A percentile compares a stretch with the other conserved stretches of the same genome.
Conservation (phyloP, 2,888 invertebrate species). For the Melanostoma scalare region DNA sequence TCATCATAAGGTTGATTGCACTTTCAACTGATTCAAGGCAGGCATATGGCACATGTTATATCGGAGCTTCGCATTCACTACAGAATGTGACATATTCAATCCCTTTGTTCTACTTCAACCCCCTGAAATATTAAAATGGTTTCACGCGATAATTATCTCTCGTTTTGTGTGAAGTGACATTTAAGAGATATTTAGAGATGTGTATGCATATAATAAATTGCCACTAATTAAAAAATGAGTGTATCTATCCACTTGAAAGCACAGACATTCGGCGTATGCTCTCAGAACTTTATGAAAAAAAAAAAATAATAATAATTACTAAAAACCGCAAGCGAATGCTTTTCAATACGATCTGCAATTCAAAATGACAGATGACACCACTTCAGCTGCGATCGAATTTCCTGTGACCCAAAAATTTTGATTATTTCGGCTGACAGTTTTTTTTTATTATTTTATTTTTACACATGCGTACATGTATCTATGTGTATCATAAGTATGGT, state of each 20-base stretch:
- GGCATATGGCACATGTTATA: slow-evolving; percentile 14
- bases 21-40: slow-evolving; percentile 51
- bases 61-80: slow-evolving; percentile 7
- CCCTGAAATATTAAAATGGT: slow-evolving; percentile 32
- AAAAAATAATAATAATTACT: neutral
- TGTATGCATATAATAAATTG: slow-evolving; percentile 40
- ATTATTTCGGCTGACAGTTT: neutral
- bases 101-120: slow-evolving; percentile 41
- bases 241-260: neutral
- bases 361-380: slow-evolving; percentile 39
- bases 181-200: slow-evolving; percentile 27
- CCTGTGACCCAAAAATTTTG: slow-evolving; percentile 29
- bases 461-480: too few species aligned
- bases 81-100: slow-evolving; percentile 27
- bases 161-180: slow-evolving; percentile 9
- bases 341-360: slow-evolving; percentile 36
- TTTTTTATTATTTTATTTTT: too few species aligned
- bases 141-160: slow-evolving; percentile 47
- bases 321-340: slow-evolving; percentile 10
- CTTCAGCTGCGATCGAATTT: slow-evolving; percentile 34
- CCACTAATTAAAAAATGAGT: slow-evolving; percentile 46
- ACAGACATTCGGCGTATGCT: slow-evolving; percentile 3
- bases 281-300: slow-evolving; percentile 6
- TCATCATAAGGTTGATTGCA: slow-evolving; percentile 62
- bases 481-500: too few species aligned